Conservation (phyloP, 2,888 invertebrate species). For the Antheraea yamamai region DNA sequence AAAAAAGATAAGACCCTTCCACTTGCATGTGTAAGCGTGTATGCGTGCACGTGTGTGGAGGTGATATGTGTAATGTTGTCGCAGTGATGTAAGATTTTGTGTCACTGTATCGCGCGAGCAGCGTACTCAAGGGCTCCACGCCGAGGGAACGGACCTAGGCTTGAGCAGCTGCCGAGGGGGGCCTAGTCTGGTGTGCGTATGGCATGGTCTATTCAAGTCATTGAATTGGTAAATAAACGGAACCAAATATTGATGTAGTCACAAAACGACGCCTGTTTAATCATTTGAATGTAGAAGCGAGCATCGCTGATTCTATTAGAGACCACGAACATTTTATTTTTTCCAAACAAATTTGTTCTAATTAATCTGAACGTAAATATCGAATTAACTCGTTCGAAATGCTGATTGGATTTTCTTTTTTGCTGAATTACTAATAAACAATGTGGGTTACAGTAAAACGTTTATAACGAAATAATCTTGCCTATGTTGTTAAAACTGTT, state of each 20-base stretch:
- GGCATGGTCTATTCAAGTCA: background rate
- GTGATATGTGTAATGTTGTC: too few relatives aligned
- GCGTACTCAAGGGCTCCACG: too few relatives aligned
- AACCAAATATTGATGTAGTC: conserved; percentile 14
- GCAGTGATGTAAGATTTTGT: too few relatives aligned
- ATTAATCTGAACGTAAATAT: conserved; percentile 31
- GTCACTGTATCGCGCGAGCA: too few relatives aligned
- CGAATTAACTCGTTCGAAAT: conserved; percentile 30
- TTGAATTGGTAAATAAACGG: conserved; percentile 14
- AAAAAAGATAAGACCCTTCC: too few relatives aligned
- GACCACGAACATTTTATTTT: conserved; percentile 15
- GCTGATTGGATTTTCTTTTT: conserved; percentile 28
- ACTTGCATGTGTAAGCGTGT: too few relatives aligned
- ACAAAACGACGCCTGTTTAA: conserved; percentile 13
- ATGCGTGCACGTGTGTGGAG: too few relatives aligned
- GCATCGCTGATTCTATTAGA: conserved; percentile 10
- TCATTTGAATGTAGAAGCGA: conserved; percentile 12
- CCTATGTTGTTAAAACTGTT: conserved; percentile 18
- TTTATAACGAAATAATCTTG: conserved; percentile 36
- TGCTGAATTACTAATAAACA: conserved; percentile 44
- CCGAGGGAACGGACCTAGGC: too few relatives aligned
- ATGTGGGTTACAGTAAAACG: conserved; percentile 60
- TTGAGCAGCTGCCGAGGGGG: too few relatives aligned
- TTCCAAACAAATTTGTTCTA: conserved; percentile 28
- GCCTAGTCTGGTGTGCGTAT: too few relatives aligned